phyloP scores from a whole-genome alignment of 2,888 invertebrate genomes.

The Eristalis intricaria region DNA sequence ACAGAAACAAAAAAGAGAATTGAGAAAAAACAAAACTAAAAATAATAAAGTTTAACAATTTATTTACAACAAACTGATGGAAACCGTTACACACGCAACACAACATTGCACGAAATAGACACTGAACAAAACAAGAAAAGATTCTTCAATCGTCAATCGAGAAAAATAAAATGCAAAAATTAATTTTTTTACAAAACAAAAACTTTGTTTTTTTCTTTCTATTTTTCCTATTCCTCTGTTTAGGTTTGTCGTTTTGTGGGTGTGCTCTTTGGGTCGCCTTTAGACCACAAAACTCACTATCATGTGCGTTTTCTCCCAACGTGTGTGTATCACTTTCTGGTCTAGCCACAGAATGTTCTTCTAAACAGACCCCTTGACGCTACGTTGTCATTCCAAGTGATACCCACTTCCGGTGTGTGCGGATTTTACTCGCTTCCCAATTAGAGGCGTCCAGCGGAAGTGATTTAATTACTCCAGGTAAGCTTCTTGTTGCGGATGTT shows the following conservation, averaged over 20 bases:
- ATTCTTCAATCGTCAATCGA: constrained; percentile 43
- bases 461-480: no score
- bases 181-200: constrained; percentile 63
- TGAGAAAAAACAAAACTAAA: constrained; percentile 12
- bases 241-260: background rate
- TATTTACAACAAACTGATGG: constrained; percentile 38
- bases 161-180: constrained; percentile 61
- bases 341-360: no score
- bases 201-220: background rate
- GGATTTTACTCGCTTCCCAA: no score
- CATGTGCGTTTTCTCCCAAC: no score
- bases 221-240: background rate
- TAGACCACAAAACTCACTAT: no score
- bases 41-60: constrained; percentile 20
- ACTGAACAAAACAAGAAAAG: constrained; percentile 20
- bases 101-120: constrained; percentile 27
- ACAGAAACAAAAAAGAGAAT: constrained; percentile 3
- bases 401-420: no score
- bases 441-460: no score
- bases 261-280: background rate
- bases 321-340: no score
- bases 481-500: no score
- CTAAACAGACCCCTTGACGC: no score
- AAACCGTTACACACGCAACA: constrained; percentile 19
- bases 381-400: no score